Evolutionary conservation across 2,113 vertebrate genomes (phyloP), one percentile per base, ranked within the genome.

Genomic region (Rhinolophus ferrumequinum): DNA sequence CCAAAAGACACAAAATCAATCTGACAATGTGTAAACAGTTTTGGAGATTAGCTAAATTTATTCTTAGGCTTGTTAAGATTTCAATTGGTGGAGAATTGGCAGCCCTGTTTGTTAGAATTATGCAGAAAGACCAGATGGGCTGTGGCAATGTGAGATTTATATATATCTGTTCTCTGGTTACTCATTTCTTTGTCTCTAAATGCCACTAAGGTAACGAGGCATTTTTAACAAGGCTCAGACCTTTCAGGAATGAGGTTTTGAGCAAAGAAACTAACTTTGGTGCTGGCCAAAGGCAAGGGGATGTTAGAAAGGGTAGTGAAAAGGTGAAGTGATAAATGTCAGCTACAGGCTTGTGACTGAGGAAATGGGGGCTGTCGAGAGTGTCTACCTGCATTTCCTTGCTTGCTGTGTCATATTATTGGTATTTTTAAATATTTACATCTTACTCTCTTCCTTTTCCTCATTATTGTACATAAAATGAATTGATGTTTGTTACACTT

Each of bases 111-210:
- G 83, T 97, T 73, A 75, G 30, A 90, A 87, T 47, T 54, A 30
- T 80, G 50, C 76, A 28, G 30, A 30, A 94, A 87, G 75, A 83
- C 54, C 92, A 96, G 75, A 94, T 87, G 88, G 62, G n/a, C 56
- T 86, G n/a, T n/a, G 47, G 24, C 3, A 19, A 75, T 72, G 35
- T 50, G 73, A 82, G 28, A 66, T 35, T 73, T 77, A 67, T 81
- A 41, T n/a, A 38, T 76, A 10, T 70, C 3, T 90, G 19, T 83
- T 88, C 41, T 79, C 60, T 92, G 73, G 52, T 76, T 92, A 47
- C 67, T 94, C 81, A 77, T 94, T 80, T 58, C 69, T 86, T 76
- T 88, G 82, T 94, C 44, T 92, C 52, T 33, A 81, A 85, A 72
- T 86, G 44, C 30, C 22, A 21, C 2, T 77, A 33, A 93, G 28